A percentile compares a stretch with the other conserved stretches of the same genome.
Evolutionary conservation across 92 coral and sea anemone genomes (phyloP).

Genomic region (Chrysogorgia sp.): DNA sequence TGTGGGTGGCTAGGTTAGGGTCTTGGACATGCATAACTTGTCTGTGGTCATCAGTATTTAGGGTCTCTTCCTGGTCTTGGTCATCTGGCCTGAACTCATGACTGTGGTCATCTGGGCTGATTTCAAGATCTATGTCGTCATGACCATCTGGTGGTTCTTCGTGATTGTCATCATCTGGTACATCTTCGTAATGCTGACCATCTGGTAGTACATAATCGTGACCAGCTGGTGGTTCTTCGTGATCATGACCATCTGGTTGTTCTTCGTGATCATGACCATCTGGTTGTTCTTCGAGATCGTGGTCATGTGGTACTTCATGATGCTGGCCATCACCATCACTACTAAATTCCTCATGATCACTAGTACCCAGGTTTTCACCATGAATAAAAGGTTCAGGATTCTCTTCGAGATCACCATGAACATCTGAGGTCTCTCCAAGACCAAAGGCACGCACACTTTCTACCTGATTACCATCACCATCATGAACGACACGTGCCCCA

Average conservation of each 20-base stretch:
- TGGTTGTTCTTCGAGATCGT: slow-evolving; percentile 18
- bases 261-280: neutral
- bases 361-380: too few species aligned
- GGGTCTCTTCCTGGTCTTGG: too few species aligned
- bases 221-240: too few species aligned
- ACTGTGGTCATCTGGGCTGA: too few species aligned
- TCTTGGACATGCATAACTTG: neutral
- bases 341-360: too few species aligned
- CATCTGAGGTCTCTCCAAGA: too few species aligned
- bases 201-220: too few species aligned
- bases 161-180: neutral
- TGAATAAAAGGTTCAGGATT: too few species aligned
- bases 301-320: neutral
- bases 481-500: neutral
- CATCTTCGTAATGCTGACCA: neutral
- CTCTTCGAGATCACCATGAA: too few species aligned
- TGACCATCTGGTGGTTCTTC: neutral
- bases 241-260: neutral
- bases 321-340: too few species aligned
- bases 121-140: neutral
- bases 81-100: too few species aligned
- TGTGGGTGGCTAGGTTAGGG: neutral
- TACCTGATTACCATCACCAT: neutral
- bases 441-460: too few species aligned
- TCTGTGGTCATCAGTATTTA: neutral